Evolutionary conservation across 2,113 vertebrate species (phyloP).

Genomic region (Pseudorhombus dupliciocellatus): DNA sequence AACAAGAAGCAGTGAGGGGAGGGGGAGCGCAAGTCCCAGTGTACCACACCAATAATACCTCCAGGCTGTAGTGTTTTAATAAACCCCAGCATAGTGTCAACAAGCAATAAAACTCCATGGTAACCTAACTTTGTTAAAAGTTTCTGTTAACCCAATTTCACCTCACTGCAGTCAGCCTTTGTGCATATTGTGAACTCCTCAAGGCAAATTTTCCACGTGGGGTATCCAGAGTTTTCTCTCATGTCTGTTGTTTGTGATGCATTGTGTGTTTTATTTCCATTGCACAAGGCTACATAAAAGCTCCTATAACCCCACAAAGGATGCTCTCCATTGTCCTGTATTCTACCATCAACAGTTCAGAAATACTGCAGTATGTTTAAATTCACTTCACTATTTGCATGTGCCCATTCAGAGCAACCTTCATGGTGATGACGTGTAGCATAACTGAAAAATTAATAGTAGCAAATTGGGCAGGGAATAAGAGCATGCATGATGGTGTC

Average conservation of each 20-base stretch:
- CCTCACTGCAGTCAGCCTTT: slow-evolving; percentile 12
- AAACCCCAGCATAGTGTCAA: slow-evolving; percentile 55
- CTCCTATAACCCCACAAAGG: neutral
- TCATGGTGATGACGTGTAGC: neutral
- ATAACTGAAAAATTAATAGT: too few relatives aligned
- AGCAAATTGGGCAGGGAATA: neutral
- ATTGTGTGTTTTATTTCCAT: too few relatives aligned
- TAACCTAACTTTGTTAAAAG: slow-evolving; percentile 57
- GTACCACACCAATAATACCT: slow-evolving; percentile 57
- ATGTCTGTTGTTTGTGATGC: neutral
- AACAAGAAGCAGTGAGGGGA: slow-evolving; percentile 35
- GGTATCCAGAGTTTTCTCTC: neutral
- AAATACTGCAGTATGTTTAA: neutral
- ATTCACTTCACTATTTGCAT: neutral
- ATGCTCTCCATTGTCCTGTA: neutral
- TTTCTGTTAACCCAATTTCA: slow-evolving; percentile 53
- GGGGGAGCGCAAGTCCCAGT: slow-evolving; percentile 31
- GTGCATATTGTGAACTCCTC: neutral
- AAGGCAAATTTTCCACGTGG: neutral
- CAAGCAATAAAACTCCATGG: slow-evolving; percentile 58
- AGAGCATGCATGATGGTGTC: neutral
- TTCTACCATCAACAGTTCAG: neutral
- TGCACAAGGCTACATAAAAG: too few relatives aligned
- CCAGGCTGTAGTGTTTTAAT: slow-evolving; percentile 63
- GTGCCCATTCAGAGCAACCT: neutral